Base-by-base conservation (phyloP, 2,113 vertebrate species). In the Willisornis vidua region DNA sequence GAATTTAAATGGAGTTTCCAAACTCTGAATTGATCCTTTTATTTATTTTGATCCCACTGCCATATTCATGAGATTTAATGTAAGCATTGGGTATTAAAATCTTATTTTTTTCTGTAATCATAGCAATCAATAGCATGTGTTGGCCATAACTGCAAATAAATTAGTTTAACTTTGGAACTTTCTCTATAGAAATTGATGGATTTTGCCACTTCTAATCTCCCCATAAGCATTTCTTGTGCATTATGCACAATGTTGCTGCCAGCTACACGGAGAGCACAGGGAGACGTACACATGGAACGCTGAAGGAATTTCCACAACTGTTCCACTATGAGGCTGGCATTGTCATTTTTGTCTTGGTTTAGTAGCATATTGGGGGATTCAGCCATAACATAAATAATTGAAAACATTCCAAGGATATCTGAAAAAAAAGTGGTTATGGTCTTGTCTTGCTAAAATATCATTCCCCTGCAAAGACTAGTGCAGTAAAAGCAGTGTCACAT, bases 381-480 rank as follows among this genome's bases (percentile, higher is more conserved):
- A 95, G 67, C 57, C 80, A 92, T 86, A 94, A 81, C 48, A 87
- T 68, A 80, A 94, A 87, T 91, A 98, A 97, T 82, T 89, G 80
- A 93, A 98, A 96, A 93, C 88, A 91, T 96, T 94, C 77, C 76
- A 29, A 79, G 55, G 61, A 94, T 7, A 45, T 89, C 74, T 90
- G 87, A 91, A 74, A 94, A 92, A 90, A 92, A 94, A 89, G 41
- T 78, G 72, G 58, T 74, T 24, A 59, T 46, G 90, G 17, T 96
- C 81, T 97, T 17, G 52, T 91, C 75, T 87, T 90, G 57, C 90
- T 93, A 94, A 96, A 97, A 93, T 96, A 97, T 79, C 41, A 87
- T 95, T 84, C 43, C 24, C 19, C 10, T 85, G 76, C 76, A 87
- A 88, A 66, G 62, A 97, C 65, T 31, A 92, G 12, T 52, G 58